Evolutionary conservation across 1,140 invertebrate species (phyloP).

Genomic region (Rhizoglyphus robini): DNA sequence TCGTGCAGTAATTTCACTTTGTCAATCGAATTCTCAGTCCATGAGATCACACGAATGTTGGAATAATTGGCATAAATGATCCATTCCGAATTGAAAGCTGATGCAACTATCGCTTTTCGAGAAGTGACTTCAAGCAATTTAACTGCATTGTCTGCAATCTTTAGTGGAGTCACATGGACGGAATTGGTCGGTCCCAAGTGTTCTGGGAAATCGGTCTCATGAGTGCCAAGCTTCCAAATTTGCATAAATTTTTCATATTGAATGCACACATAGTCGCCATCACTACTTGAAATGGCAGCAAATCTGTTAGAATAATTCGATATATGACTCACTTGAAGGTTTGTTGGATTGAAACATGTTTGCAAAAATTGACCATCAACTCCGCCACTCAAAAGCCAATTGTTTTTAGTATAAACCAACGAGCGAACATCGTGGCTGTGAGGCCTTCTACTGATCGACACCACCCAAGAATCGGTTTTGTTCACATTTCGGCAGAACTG

Average conservation of each 20-base stretch:
- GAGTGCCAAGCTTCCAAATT: conserved; percentile 23
- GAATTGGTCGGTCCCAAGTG: not conserved
- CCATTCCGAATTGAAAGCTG: conserved; percentile 21
- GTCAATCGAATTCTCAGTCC: not conserved
- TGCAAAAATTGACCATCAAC: conserved; percentile 22
- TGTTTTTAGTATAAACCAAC: conserved; percentile 43
- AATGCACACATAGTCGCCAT: conserved; percentile 17
- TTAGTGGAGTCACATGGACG: not conserved
- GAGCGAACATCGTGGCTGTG: conserved; percentile 71
- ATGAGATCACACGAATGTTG: conserved; percentile 9
- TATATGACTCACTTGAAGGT: not conserved
- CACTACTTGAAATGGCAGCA: not conserved
- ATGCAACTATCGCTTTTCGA: conserved; percentile 18
- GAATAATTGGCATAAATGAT: conserved; percentile 21
- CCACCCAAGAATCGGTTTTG: conserved; percentile 52
- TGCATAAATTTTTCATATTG: conserved; percentile 23
- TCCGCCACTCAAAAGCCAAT: conserved; percentile 20
- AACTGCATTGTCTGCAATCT: conserved; percentile 10
- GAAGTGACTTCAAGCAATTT: conserved; percentile 13
- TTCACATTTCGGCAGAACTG: conserved; percentile 39
- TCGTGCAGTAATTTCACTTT: conserved; percentile 13
- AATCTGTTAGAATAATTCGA: conserved; percentile 13
- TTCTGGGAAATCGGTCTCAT: not conserved
- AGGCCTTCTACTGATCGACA: conserved; percentile 54
- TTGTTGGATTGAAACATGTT: not conserved